Evolutionary conservation across 2,888 invertebrate species (phyloP).

Genomic region (Himalopsyche japonica): DNA sequence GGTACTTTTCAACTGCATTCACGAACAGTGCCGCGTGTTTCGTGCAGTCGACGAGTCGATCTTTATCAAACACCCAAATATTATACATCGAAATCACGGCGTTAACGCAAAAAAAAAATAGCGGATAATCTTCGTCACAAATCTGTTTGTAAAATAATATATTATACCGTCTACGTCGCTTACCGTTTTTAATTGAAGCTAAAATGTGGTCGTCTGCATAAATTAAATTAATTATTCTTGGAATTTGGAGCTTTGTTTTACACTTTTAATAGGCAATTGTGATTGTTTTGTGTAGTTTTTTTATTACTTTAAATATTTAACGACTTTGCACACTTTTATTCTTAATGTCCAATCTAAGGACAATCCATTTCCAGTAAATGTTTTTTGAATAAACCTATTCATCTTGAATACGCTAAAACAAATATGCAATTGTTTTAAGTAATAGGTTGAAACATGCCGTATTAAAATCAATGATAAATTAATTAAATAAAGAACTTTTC

Average conservation of each 20-base stretch:
- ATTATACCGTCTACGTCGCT: neutral
- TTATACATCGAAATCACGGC: neutral
- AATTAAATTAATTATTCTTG: neutral
- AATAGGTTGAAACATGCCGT: too few species aligned
- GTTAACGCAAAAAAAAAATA: neutral
- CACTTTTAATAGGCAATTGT: neutral
- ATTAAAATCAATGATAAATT: too few species aligned
- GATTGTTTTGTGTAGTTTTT: neutral
- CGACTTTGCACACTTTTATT: neutral
- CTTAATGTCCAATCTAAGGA: too few species aligned
- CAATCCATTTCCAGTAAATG: too few species aligned
- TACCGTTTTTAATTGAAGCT: neutral
- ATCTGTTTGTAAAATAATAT: neutral
- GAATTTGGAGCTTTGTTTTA: neutral
- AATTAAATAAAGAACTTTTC: too few species aligned
- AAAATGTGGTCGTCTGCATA: neutral
- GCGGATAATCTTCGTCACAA: neutral
- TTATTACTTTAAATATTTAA: neutral
- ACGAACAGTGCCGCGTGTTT: neutral
- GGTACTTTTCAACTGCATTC: neutral
- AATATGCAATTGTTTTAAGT: too few species aligned
- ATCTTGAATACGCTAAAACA: too few species aligned
- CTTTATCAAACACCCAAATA: neutral
- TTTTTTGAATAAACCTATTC: too few species aligned
- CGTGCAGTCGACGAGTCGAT: neutral